Base-by-base conservation (phyloP, 2,888 invertebrate species). In the Malthinus seriepunctatus region DNA sequence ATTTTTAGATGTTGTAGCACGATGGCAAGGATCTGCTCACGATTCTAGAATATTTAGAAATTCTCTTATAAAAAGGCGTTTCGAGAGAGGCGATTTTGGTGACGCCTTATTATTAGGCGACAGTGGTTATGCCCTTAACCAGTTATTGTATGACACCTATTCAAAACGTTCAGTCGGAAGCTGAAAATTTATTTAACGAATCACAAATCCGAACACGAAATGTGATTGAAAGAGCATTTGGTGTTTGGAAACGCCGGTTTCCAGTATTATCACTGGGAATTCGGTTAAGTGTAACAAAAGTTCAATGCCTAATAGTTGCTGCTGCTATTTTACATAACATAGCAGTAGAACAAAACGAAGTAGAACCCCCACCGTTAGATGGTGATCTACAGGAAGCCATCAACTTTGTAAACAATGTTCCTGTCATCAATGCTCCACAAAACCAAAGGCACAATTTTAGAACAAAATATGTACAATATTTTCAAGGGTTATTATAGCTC, bases 241-340 rank as follows among this genome's bases (percentile, higher is more conserved):
- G 66, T 8, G 60, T 65, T 4, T 37, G 52, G 34, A 67, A 67
- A 54, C 39, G 63, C 34, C 12, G 65, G 32, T 68, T 69, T 59
- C 68, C 68, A 15, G 54, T 63, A 4, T 45, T 69, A n/a, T 63
- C 65, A 8, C 8, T 67, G n/a, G 68, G 68, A 7, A 47, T 68
- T 32, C 8, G 66, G 5, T 47, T 66, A 8, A 56, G 59, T 56
- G 37, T 68, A 14, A 12, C 33, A 42, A 46, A n/a, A 38, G 15
- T 38, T 10, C 23, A 48, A 45, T 23, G 32, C n/a, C 9, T 58
- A 35, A 34, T 53, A 12, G 48, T 53, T 23, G 48, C 58, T 23
- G n/a, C 48, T 9, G 47, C 42, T 9, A 48, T 58, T 8, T 34
- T 58, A 12, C 58, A 58, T 52, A 58, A 58, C 42, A 53, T 58